These are phyloP conservation scores for Scelioninae gen. 1 DNA, from an alignment of 2,888 invertebrate genomes.

Conservation along the genomic window DNA sequence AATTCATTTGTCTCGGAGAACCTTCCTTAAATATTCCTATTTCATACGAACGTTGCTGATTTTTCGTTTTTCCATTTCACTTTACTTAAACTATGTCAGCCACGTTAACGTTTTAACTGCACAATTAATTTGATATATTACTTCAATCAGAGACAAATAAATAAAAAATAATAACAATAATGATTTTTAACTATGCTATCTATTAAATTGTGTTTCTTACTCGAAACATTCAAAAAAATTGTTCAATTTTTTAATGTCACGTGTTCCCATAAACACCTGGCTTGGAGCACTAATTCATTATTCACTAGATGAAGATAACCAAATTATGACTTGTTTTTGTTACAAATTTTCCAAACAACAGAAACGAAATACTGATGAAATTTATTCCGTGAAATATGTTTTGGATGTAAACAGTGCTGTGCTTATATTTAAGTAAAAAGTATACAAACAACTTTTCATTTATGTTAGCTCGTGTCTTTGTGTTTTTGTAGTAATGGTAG, in stretches of 20 bases:
- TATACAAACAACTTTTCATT: conserved; percentile 18
- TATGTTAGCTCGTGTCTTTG: background rate
- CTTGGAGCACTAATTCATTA: no score
- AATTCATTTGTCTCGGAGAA: conserved; percentile 75
- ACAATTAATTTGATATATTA: background rate
- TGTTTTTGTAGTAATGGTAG: conserved; percentile 24
- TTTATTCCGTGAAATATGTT: conserved; percentile 21
- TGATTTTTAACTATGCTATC: no score
- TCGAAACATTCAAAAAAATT: no score
- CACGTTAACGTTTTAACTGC: conserved; percentile 23
- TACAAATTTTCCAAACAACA: background rate
- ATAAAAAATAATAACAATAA: no score
- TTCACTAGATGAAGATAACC: no score
- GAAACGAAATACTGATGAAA: conserved; percentile 1
- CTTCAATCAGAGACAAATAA: no score
- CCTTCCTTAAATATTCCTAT: conserved; percentile 72
- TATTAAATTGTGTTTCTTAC: no score
- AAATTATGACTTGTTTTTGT: background rate
- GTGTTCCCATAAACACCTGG: no score
- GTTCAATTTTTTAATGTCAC: no score
- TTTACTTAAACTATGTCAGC: conserved; percentile 35
- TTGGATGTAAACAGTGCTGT: conserved; percentile 3
- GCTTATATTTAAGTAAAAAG: conserved; percentile 9
- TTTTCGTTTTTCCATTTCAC: conserved; percentile 35
- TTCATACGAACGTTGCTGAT: conserved; percentile 59